Percentiles rank a stretch among this genome's conserved stretches.
phyloP scores from a whole-genome alignment of 2,113 vertebrate genomes.

The Panthera leo region DNA sequence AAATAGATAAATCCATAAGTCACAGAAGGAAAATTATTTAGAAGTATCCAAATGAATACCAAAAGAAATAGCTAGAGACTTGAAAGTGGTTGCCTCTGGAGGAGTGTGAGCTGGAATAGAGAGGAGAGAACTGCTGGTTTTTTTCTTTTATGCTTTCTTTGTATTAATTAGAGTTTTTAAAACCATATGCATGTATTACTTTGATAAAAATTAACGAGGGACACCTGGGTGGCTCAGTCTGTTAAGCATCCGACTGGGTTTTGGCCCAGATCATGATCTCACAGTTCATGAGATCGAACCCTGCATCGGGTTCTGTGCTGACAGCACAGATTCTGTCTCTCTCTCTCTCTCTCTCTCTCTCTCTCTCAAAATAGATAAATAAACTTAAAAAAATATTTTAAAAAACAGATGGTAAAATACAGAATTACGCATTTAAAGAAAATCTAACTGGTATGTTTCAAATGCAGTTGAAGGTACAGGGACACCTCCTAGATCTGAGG shows the following conservation, averaged over 20 bases:
- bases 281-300: too few species aligned
- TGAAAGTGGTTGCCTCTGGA: not conserved
- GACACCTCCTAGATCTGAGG: not conserved
- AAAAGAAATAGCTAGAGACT: not conserved
- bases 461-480: not conserved
- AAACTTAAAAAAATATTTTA: too few species aligned
- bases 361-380: too few species aligned
- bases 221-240: too few species aligned
- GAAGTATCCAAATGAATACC: not conserved
- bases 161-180: not conserved
- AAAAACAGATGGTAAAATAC: slow-evolving; percentile 8
- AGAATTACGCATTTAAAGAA: not conserved
- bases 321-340: too few species aligned
- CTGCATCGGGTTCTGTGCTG: too few species aligned
- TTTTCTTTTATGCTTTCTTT: slow-evolving; percentile 5
- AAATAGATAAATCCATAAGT: not conserved
- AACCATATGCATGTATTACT: not conserved
- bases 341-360: too few species aligned
- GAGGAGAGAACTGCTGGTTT: not conserved
- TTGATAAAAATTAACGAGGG: slow-evolving; percentile 4
- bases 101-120: not conserved
- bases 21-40: slow-evolving; percentile 39
- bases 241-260: too few species aligned
- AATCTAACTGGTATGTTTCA: not conserved
- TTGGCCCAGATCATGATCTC: too few species aligned